These are phyloP conservation scores for Sebastes iracundus DNA, from an alignment of 2,797 vertebrate genomes.

Conservation along the genomic window DNA sequence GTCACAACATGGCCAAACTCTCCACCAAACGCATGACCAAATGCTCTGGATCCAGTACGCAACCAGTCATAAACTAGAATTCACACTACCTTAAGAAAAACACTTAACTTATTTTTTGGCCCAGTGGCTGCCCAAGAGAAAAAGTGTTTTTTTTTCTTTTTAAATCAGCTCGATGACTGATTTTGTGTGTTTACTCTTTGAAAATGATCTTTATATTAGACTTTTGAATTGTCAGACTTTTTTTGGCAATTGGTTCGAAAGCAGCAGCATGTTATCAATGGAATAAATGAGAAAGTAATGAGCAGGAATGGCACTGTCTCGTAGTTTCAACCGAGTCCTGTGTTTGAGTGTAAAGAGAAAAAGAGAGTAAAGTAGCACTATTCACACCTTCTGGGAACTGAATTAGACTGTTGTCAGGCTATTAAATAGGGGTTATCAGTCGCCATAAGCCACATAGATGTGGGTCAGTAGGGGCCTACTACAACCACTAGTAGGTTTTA, in stretches of 20 bases:
- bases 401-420: slow-evolving; percentile 1
- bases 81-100: slow-evolving; percentile 54
- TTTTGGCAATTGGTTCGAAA: slow-evolving; percentile 59
- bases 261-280: slow-evolving; percentile 55
- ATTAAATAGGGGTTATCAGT: no score
- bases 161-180: slow-evolving; percentile 22
- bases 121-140: slow-evolving; percentile 37
- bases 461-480: no score
- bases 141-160: neutral
- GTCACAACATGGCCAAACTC: slow-evolving; percentile 33
- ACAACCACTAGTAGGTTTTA: no score
- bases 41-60: slow-evolving; percentile 44
- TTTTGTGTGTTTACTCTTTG: slow-evolving; percentile 13
- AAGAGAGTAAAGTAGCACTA: slow-evolving; percentile 5
- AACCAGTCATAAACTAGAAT: slow-evolving; percentile 54
- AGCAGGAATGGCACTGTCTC: slow-evolving; percentile 22
- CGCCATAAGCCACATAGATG: no score
- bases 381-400: slow-evolving; percentile 47
- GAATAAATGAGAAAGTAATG: slow-evolving; percentile 23
- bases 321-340: slow-evolving; percentile 21
- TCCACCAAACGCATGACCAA: neutral
- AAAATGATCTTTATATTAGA: neutral
- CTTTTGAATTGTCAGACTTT: slow-evolving; percentile 40
- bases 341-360: slow-evolving; percentile 7
- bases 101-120: slow-evolving; percentile 34